phyloP scores from a whole-genome alignment of 1,140 invertebrate genomes.

The Acyrthosiphon pisum region DNA sequence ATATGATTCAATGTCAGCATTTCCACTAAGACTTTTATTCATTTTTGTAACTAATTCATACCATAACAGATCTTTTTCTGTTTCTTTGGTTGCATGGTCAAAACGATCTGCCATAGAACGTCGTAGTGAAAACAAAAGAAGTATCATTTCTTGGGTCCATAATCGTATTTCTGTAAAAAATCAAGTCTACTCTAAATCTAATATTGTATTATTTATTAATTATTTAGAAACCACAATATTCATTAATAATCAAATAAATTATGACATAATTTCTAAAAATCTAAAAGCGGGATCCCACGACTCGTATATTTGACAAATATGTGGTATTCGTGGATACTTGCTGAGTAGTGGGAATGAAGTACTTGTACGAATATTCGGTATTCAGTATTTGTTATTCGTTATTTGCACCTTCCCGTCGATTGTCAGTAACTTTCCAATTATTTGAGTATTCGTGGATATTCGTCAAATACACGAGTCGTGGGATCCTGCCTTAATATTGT shows the following conservation, averaged over 20 bases:
- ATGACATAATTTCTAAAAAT: too few species aligned
- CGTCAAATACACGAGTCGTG: too few species aligned
- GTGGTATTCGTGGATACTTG: too few species aligned
- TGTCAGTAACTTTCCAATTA: too few species aligned
- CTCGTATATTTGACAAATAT: too few species aligned
- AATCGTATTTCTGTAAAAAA: constrained; percentile 54
- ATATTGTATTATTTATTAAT: not conserved
- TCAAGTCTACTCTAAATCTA: not conserved
- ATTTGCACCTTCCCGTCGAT: too few species aligned
- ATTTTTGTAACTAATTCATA: constrained; percentile 51
- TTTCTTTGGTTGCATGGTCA: constrained; percentile 35
- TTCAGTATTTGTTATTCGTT: too few species aligned
- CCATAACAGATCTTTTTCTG: constrained; percentile 50
- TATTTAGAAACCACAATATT: not conserved
- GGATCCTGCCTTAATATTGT: too few species aligned
- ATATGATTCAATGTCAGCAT: constrained; percentile 55
- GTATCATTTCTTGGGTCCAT: constrained; percentile 58
- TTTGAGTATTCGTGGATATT: too few species aligned
- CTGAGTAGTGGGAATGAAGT: too few species aligned
- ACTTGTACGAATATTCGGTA: too few species aligned
- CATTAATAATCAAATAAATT: not conserved
- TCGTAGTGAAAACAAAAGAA: constrained; percentile 51
- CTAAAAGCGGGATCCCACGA: too few species aligned
- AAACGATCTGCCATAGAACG: constrained; percentile 40
- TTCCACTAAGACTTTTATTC: constrained; percentile 55